A percentile compares a stretch with the other conserved stretches of the same genome.
Conservation (phyloP, 2,797 vertebrate genomes). For the Macropus fuliginosus region DNA sequence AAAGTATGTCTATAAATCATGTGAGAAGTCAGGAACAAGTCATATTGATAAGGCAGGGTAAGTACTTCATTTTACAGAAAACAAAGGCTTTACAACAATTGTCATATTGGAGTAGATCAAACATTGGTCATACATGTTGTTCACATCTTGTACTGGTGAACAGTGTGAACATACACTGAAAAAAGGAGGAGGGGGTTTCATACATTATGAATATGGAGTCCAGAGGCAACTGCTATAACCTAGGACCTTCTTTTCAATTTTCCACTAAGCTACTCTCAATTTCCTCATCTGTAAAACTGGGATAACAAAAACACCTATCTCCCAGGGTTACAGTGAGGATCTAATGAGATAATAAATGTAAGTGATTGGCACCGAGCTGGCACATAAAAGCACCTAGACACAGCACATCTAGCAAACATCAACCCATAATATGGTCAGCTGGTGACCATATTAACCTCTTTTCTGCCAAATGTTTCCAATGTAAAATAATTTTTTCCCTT, state of each 20-base stretch:
- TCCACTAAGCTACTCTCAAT: background rate
- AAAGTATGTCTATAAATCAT: too few relatives aligned
- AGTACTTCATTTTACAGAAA: background rate
- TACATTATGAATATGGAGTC: background rate
- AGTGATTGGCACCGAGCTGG: background rate
- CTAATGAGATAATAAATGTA: background rate
- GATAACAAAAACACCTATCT: background rate
- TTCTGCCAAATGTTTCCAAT: background rate
- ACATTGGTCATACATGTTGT: conserved; percentile 29
- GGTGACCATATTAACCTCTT: background rate
- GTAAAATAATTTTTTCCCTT: background rate
- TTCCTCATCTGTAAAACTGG: background rate
- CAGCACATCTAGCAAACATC: background rate
- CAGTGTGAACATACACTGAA: background rate
- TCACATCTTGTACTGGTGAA: conserved; percentile 26
- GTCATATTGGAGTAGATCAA: conserved; percentile 19
- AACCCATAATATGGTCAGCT: background rate
- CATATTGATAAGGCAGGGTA: background rate
- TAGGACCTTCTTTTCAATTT: conserved; percentile 22
- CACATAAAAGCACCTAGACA: background rate
- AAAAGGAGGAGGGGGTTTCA: background rate
- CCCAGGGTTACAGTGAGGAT: background rate
- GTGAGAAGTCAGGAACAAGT: background rate
- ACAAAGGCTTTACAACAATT: background rate
- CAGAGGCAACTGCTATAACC: conserved; percentile 2